Evolutionary conservation across 2,113 vertebrate genomes (phyloP).

Genomic region (Oreamnos americanus): DNA sequence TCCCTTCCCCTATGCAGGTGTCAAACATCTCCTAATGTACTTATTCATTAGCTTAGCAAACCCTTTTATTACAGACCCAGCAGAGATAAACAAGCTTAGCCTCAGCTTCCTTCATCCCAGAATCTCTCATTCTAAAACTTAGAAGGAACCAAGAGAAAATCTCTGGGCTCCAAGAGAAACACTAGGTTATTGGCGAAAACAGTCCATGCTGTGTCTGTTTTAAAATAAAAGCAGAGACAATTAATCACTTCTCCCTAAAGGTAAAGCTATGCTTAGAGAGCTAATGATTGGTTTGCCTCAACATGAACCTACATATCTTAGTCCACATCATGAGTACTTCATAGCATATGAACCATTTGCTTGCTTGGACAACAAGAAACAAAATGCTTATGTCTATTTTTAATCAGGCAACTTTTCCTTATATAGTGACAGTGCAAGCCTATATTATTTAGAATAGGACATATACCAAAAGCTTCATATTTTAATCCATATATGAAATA

Average conservation of each 20-base stretch:
- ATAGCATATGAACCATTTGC: background rate
- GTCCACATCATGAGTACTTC: background rate
- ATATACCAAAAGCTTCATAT: background rate
- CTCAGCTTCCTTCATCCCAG: background rate
- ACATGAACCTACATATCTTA: background rate
- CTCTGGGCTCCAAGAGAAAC: background rate
- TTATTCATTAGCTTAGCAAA: slow-evolving; percentile 45
- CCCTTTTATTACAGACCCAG: background rate
- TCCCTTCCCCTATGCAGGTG: background rate
- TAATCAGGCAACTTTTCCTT: background rate
- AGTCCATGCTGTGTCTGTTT: background rate
- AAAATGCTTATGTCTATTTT: background rate
- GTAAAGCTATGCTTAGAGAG: background rate
- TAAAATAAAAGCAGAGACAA: background rate
- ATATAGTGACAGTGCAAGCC: background rate
- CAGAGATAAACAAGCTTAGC: background rate
- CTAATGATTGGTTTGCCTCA: background rate
- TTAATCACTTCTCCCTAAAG: background rate
- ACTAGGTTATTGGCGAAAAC: background rate
- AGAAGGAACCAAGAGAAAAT: slow-evolving; percentile 31
- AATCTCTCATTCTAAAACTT: slow-evolving; percentile 1
- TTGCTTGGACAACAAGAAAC: background rate
- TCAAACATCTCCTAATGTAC: slow-evolving; percentile 2
- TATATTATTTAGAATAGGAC: background rate
- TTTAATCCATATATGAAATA: slow-evolving; percentile 10